phyloP scores from a whole-genome alignment of 2,888 invertebrate species.

The Odontocolon sp. region DNA sequence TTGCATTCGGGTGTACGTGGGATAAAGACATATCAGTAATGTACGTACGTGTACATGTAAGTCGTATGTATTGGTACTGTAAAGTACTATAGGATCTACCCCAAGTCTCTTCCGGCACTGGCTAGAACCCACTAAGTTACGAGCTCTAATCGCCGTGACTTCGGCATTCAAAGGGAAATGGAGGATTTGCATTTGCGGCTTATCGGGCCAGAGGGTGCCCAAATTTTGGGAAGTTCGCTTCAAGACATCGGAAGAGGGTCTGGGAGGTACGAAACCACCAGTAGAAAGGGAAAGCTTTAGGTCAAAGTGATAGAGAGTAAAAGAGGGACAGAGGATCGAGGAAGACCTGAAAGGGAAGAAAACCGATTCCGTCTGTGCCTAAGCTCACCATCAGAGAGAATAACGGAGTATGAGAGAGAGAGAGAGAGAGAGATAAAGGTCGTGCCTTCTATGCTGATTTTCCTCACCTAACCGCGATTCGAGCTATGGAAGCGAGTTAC shows the following conservation, averaged over 20 bases:
- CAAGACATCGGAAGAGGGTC: slow-evolving; percentile 47
- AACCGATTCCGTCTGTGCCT: slow-evolving; percentile 44
- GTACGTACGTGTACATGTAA: slow-evolving; percentile 52
- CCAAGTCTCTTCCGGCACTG: slow-evolving; percentile 54
- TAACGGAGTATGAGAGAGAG: slow-evolving; percentile 37
- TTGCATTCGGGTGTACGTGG: slow-evolving; percentile 4
- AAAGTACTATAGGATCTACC: slow-evolving; percentile 49
- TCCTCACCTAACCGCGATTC: slow-evolving; percentile 48
- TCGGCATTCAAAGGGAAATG: slow-evolving; percentile 69
- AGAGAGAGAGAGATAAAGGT: slow-evolving; percentile 14
- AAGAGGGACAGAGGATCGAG: too few species aligned
- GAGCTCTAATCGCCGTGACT: slow-evolving; percentile 71
- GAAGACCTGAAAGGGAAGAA: slow-evolving; percentile 47
- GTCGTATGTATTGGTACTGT: slow-evolving; percentile 57
- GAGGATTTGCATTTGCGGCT: slow-evolving; percentile 70
- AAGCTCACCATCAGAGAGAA: slow-evolving; percentile 53
- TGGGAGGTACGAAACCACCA: slow-evolving; percentile 31
- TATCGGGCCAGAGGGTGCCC: slow-evolving; percentile 53
- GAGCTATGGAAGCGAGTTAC: slow-evolving; percentile 38
- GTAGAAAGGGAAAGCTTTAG: slow-evolving; percentile 15
- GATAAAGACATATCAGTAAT: slow-evolving; percentile 2
- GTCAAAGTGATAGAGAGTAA: slow-evolving; percentile 18
- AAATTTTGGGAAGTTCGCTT: slow-evolving; percentile 60
- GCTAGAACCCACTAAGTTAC: slow-evolving; percentile 69
- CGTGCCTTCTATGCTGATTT: slow-evolving; percentile 61